A percentile compares a stretch with the other conserved stretches of the same genome.
Conservation (phyloP, 2,113 vertebrate species). For the Baryphthengus martii region DNA sequence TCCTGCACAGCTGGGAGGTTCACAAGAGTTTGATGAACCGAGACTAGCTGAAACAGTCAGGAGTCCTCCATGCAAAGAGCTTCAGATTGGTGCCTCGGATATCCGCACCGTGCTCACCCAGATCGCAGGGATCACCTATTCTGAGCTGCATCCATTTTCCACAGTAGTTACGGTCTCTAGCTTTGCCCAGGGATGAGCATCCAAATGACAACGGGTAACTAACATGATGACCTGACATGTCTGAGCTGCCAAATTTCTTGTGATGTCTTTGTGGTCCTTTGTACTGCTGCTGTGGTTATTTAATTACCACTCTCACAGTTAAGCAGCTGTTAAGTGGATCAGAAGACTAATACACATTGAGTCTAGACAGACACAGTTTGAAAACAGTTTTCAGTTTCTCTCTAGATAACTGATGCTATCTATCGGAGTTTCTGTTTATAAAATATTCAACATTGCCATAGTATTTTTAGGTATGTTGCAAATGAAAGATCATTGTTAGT, state of each 20-base stretch:
- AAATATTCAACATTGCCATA: neutral
- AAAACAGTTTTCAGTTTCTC: neutral
- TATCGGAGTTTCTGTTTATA: neutral
- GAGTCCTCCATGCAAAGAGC: neutral
- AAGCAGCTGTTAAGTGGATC: neutral
- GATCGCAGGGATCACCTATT: neutral
- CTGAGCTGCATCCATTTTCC: neutral
- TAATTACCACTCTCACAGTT: neutral
- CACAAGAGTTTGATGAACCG: accelerated
- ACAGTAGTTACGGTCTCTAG: neutral
- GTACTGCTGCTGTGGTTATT: neutral
- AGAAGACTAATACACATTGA: neutral
- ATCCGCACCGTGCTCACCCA: neutral
- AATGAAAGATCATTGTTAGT: neutral
- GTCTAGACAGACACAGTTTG: neutral
- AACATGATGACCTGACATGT: neutral
- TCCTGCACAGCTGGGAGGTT: neutral
- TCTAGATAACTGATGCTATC: neutral
- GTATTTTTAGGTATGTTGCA: neutral
- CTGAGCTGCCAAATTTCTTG: neutral
- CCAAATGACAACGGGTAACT: neutral
- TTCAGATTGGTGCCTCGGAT: accelerated
- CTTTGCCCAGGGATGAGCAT: accelerated
- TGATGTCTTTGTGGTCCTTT: neutral
- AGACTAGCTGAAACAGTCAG: neutral